phyloP scores from a whole-genome alignment of 2,797 vertebrate genomes.

The Cryptoprocta ferox region DNA sequence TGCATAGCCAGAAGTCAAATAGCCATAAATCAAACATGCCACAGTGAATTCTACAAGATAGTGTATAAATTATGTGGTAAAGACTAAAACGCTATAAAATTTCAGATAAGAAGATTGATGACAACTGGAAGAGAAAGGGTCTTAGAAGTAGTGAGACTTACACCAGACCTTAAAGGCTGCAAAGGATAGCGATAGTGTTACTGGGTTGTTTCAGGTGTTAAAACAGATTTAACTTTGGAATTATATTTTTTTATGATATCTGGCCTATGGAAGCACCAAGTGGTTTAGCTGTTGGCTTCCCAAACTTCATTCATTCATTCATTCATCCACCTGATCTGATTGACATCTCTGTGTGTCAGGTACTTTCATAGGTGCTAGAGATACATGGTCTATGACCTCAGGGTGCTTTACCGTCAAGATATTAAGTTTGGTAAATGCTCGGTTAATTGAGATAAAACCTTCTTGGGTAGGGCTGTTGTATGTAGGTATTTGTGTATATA shows the following conservation, averaged over 20 bases:
- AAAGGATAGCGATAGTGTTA: not conserved
- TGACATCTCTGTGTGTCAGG: not conserved
- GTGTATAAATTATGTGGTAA: not conserved
- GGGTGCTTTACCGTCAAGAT: not conserved
- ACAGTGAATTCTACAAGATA: not conserved
- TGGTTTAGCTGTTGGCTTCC: not conserved
- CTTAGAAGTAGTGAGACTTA: not conserved
- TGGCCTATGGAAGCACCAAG: not conserved
- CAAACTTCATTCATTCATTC: not conserved
- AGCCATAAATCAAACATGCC: constrained; percentile 20
- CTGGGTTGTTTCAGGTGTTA: not conserved
- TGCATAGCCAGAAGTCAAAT: constrained; percentile 20
- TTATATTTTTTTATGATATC: not conserved
- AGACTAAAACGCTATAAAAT: constrained; percentile 43
- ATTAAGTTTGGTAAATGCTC: not conserved
- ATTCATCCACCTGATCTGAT: not conserved
- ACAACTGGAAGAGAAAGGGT: not conserved
- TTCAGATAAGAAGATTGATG: constrained; percentile 33
- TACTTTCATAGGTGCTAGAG: not conserved
- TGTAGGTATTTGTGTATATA: not conserved
- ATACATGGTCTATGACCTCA: not conserved
- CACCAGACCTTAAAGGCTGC: not conserved
- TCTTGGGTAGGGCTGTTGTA: not conserved
- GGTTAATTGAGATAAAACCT: not conserved
- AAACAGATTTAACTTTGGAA: constrained; percentile 7